These are phyloP conservation scores for Vombatus ursinus DNA, from an alignment of 2,113 vertebrate genomes.

Conservation along the genomic window DNA sequence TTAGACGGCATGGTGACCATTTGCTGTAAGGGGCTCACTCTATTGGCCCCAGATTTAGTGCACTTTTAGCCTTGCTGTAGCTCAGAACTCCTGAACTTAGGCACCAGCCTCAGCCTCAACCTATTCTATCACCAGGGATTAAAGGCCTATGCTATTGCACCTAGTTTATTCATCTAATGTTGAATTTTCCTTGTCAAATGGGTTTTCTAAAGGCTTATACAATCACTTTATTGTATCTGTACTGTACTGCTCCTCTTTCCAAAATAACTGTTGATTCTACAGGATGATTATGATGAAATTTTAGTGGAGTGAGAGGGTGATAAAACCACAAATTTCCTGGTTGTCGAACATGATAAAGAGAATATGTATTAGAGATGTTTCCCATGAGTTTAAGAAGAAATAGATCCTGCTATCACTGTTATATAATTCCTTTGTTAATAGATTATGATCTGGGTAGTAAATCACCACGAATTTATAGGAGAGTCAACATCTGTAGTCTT, in stretches of 20 bases:
- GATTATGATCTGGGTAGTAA: slow-evolving; percentile 1
- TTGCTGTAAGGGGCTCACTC: background rate
- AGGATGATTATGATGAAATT: background rate
- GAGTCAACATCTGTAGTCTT: background rate
- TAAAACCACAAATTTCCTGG: slow-evolving; percentile 7
- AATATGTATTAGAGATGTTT: background rate
- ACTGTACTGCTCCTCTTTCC: background rate
- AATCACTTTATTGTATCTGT: background rate
- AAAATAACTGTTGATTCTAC: background rate
- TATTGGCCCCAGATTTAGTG: background rate
- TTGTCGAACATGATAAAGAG: background rate
- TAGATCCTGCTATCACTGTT: background rate
- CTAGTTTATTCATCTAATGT: background rate
- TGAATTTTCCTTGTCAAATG: slow-evolving; percentile 38
- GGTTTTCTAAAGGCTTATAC: background rate
- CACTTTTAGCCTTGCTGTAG: background rate
- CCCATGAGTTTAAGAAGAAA: background rate
- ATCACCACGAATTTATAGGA: background rate
- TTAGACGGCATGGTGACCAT: background rate
- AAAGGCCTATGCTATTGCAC: background rate
- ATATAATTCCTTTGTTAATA: slow-evolving; percentile 13
- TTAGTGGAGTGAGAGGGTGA: background rate
- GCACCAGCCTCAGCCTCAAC: background rate
- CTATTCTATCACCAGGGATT: background rate
- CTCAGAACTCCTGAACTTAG: background rate